Conservation (phyloP, 2,888 invertebrate genomes). For the Noctua janthina region DNA sequence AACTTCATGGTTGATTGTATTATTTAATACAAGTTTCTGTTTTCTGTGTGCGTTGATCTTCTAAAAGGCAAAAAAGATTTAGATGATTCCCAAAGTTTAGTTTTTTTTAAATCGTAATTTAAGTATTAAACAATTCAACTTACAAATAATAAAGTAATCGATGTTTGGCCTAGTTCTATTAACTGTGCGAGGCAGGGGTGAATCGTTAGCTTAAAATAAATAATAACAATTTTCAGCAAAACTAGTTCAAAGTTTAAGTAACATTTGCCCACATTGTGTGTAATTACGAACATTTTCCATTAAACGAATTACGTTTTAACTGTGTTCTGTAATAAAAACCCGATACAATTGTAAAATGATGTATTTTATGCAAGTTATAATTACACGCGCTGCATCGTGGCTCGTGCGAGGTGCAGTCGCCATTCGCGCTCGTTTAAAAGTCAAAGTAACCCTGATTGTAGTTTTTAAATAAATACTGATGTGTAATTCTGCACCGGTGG, state of each 20-base stretch:
- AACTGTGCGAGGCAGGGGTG: not conserved
- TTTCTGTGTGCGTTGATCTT: not conserved
- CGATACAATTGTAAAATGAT: constrained; percentile 13
- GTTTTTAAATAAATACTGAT: constrained; percentile 17
- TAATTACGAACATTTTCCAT: constrained; percentile 1
- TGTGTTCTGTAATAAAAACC: not conserved
- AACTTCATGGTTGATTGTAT: not conserved
- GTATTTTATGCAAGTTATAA: constrained; percentile 22
- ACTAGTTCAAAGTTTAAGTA: constrained; percentile 2
- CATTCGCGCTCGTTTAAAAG: not conserved
- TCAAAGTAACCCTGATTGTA: constrained; percentile 14
- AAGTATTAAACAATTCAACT: not conserved
- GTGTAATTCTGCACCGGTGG: not conserved
- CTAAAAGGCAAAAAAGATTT: not conserved
- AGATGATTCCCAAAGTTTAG: not conserved
- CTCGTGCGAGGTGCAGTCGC: not conserved
- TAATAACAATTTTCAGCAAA: not conserved
- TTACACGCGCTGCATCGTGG: not conserved
- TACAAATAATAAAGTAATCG: not conserved
- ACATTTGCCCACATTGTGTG: not conserved
- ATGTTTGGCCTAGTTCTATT: not conserved
- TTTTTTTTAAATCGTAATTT: too few species aligned
- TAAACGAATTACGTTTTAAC: constrained; percentile 3
- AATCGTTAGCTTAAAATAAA: not conserved
- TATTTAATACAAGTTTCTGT: not conserved